These are phyloP conservation scores for Uria lomvia DNA, from an alignment of 2,113 vertebrate genomes.

Conservation along the genomic window DNA sequence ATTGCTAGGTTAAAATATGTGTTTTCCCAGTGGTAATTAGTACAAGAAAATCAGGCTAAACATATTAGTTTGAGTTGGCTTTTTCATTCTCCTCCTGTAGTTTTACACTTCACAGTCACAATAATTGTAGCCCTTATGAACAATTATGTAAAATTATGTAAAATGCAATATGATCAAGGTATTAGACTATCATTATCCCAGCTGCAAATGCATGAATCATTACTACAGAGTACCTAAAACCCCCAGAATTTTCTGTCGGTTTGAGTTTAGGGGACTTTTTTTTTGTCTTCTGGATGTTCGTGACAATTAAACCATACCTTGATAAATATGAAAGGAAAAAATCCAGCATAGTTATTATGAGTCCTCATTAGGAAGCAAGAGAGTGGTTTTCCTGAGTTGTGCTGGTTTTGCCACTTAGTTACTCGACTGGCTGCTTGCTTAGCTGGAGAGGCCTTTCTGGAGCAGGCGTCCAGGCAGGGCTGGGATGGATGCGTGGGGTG, in stretches of 20 bases:
- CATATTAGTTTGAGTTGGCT: conserved; percentile 3
- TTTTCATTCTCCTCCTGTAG: conserved; percentile 40
- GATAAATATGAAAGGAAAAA: conserved; percentile 50
- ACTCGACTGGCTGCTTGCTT: conserved; percentile 30
- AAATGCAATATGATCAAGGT: conserved; percentile 53
- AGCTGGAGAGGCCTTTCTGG: not conserved
- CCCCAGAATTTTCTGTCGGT: not conserved
- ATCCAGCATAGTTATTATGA: conserved; percentile 28
- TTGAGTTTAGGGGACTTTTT: conserved; percentile 19
- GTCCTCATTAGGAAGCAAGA: conserved; percentile 61
- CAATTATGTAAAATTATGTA: conserved; percentile 58
- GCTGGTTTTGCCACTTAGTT: conserved; percentile 57
- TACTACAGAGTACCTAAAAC: not conserved
- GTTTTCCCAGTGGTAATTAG: conserved; percentile 56
- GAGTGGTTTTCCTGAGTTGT: conserved; percentile 47
- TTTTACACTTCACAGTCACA: conserved; percentile 42
- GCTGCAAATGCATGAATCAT: conserved; percentile 20
- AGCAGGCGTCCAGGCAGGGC: not conserved
- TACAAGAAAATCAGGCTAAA: conserved; percentile 49
- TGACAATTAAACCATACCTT: conserved; percentile 68
- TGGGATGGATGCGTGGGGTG: not conserved
- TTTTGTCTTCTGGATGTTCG: conserved; percentile 21
- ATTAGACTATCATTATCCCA: conserved; percentile 29
- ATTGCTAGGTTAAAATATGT: conserved; percentile 29
- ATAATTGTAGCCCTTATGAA: conserved; percentile 58